Evolutionary conservation across 2,888 invertebrate species (phyloP).

Genomic region (Amphipyra berbera): DNA sequence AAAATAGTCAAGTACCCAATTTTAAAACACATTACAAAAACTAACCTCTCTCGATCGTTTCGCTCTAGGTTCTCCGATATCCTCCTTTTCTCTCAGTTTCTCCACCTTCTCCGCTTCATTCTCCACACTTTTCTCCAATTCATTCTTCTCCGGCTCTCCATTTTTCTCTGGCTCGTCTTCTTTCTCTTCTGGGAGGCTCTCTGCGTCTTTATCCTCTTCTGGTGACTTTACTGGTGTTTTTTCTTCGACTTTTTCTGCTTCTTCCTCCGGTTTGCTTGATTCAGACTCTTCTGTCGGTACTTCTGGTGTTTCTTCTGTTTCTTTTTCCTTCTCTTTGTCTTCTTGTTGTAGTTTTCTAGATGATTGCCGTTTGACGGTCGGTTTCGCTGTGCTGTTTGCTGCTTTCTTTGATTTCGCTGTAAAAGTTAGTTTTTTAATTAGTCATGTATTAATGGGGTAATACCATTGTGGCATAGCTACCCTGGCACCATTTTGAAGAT

Average conservation of each 20-base stretch:
- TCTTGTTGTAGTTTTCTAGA: constrained; percentile 74
- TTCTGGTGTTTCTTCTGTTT: constrained; percentile 56
- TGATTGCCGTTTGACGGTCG: constrained; percentile 74
- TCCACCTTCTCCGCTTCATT: constrained; percentile 38
- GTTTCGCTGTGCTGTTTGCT: constrained; percentile 64
- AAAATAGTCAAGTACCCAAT: constrained; percentile 51
- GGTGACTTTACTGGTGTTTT: constrained; percentile 29
- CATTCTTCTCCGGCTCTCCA: constrained; percentile 42
- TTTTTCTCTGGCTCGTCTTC: constrained; percentile 33
- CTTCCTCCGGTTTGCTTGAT: constrained; percentile 26
- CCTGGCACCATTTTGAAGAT: too few species aligned
- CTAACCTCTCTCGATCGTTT: constrained; percentile 85
- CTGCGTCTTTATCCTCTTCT: constrained; percentile 34
- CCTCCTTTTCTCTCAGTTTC: constrained; percentile 49
- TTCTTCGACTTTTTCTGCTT: constrained; percentile 30
- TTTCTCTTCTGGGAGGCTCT: constrained; percentile 34
- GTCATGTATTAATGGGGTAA: too few species aligned
- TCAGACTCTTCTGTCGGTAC: constrained; percentile 31
- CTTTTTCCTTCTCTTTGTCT: constrained; percentile 61
- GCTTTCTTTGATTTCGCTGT: constrained; percentile 74
- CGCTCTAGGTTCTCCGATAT: constrained; percentile 75
- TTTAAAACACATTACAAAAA: constrained; percentile 18
- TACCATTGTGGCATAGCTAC: too few species aligned
- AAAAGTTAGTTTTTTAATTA: not conserved
- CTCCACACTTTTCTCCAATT: constrained; percentile 42